These are phyloP conservation scores for Gastrophysa polygoni DNA, from an alignment of 2,888 invertebrate species.

Conservation along the genomic window DNA sequence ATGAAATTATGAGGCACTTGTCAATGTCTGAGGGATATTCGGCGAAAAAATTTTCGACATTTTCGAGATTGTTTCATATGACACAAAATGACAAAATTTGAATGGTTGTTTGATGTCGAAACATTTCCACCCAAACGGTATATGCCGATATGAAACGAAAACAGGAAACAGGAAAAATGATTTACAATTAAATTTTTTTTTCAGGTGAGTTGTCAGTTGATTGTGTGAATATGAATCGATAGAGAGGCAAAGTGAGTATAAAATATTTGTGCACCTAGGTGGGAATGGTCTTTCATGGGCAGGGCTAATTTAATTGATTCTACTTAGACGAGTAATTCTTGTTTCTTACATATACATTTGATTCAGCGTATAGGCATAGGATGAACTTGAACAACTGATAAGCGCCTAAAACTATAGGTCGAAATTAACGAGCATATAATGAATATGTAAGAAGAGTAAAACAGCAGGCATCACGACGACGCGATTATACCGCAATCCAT, in stretches of 20 bases:
- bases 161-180: too few relatives aligned
- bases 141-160: too few relatives aligned
- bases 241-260: background rate
- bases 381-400: background rate
- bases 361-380: background rate
- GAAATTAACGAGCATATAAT: background rate
- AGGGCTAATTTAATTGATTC: background rate
- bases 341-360: background rate
- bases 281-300: background rate
- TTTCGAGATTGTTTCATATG: too few relatives aligned
- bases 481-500: too few relatives aligned
- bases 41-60: too few relatives aligned
- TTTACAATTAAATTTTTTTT: too few relatives aligned
- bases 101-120: too few relatives aligned
- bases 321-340: background rate
- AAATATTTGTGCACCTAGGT: background rate
- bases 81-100: too few relatives aligned
- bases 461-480: too few relatives aligned
- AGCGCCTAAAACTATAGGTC: background rate
- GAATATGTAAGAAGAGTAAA: background rate
- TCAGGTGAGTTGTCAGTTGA: constrained; percentile 7
- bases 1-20: too few relatives aligned
- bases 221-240: background rate
- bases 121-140: too few relatives aligned
- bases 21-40: too few relatives aligned